These are phyloP conservation scores for Rousettus leschenaultii DNA, from an alignment of 2,113 vertebrate genomes.

Conservation along the genomic window DNA sequence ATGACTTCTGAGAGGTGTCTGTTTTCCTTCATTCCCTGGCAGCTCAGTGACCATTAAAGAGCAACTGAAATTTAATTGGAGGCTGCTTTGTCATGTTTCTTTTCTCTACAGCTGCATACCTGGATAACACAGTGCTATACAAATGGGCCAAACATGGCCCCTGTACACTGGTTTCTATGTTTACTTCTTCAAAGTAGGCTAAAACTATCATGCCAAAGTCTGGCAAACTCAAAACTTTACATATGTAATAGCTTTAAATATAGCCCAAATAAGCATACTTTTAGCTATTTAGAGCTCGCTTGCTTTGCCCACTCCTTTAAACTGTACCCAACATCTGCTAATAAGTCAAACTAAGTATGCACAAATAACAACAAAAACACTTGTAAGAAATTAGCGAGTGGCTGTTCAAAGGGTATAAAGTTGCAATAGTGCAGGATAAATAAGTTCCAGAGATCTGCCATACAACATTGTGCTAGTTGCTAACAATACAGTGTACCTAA, in stretches of 20 bases:
- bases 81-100: background rate
- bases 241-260: background rate
- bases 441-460: background rate
- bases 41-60: background rate
- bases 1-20: background rate
- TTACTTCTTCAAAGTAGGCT: background rate
- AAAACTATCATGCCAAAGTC: background rate
- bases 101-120: background rate
- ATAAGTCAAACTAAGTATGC: background rate
- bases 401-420: background rate
- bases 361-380: background rate
- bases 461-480: background rate
- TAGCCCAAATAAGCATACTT: background rate
- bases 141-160: background rate
- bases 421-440: background rate
- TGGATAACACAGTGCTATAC: background rate
- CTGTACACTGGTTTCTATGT: background rate
- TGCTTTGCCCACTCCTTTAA: background rate
- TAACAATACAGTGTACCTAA: background rate
- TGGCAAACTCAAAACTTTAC: background rate
- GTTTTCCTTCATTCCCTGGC: background rate
- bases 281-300: background rate
- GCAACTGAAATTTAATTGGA: background rate
- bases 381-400: background rate
- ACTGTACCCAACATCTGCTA: background rate